Evolutionary conservation across 2,888 invertebrate genomes (phyloP).

Genomic region (Parnassius mnemosyne): DNA sequence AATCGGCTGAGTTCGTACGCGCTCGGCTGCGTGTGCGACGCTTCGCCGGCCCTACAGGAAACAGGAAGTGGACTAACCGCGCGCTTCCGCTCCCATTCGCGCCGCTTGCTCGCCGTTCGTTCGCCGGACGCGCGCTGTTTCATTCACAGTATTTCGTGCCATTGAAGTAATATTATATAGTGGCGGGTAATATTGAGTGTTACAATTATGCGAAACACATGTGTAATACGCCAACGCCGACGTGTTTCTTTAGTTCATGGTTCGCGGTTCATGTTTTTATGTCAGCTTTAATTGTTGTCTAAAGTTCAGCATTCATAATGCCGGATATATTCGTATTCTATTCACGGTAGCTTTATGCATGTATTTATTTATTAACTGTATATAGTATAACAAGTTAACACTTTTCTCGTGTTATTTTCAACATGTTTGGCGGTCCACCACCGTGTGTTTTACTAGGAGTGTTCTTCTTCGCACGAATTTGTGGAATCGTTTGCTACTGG

Average conservation of each 20-base stretch:
- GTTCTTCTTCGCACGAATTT: too few relatives aligned
- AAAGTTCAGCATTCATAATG: too few relatives aligned
- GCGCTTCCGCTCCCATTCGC: constrained; percentile 80
- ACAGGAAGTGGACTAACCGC: constrained; percentile 81
- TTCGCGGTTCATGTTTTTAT: too few relatives aligned
- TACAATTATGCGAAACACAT: constrained; percentile 42
- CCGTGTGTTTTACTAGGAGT: too few relatives aligned
- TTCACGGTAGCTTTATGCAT: too few relatives aligned
- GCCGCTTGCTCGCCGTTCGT: constrained; percentile 48
- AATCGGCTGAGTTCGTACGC: constrained; percentile 39
- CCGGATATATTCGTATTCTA: too few relatives aligned
- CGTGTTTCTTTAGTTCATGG: too few relatives aligned
- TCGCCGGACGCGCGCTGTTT: constrained; percentile 61
- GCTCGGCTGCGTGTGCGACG: constrained; percentile 67
- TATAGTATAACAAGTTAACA: too few relatives aligned
- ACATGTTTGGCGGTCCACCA: too few relatives aligned
- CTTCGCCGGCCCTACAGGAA: constrained; percentile 75
- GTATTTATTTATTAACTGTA: too few relatives aligned
- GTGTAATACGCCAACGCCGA: constrained; percentile 36
- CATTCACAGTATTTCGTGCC: constrained; percentile 66
- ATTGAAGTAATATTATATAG: constrained; percentile 59
- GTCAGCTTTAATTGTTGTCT: neutral
- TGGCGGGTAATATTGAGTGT: constrained; percentile 38
- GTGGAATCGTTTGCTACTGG: too few relatives aligned
- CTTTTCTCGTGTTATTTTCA: too few relatives aligned